A percentile compares a stretch with the other conserved stretches of the same genome.
Conservation (phyloP, 1,140 invertebrate genomes). For the Trichonephila clavata region DNA sequence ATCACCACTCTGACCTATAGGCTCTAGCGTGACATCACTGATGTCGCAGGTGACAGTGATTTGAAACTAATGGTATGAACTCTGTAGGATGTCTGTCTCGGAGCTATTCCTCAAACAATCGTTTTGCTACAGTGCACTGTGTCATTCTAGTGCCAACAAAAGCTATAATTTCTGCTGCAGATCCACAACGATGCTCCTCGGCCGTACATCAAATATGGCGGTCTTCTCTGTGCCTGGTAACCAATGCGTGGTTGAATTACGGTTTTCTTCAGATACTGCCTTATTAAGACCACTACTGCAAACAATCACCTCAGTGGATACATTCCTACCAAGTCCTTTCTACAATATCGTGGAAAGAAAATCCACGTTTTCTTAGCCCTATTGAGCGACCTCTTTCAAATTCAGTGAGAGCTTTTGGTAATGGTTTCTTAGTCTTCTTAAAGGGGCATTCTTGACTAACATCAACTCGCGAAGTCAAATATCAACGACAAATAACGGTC, state of each 20-base stretch:
- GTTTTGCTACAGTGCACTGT: too few relatives aligned
- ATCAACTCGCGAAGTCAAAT: not conserved
- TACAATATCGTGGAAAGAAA: not conserved
- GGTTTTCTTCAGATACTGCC: not conserved
- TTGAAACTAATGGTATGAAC: too few relatives aligned
- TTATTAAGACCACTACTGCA: not conserved
- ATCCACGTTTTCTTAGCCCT: not conserved
- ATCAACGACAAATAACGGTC: not conserved
- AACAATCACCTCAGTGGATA: not conserved
- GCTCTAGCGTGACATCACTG: too few relatives aligned
- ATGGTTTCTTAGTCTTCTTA: not conserved
- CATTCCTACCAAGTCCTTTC: not conserved
- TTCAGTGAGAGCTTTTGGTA: not conserved
- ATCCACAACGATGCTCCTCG: too few relatives aligned
- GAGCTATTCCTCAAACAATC: too few relatives aligned
- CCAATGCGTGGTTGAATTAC: not conserved
- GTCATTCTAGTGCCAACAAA: too few relatives aligned
- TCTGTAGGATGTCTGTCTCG: too few relatives aligned
- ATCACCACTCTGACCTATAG: too few relatives aligned
- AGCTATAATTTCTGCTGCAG: too few relatives aligned
- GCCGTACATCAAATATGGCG: too few relatives aligned
- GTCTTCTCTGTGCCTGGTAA: too few relatives aligned
- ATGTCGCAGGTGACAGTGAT: too few relatives aligned
- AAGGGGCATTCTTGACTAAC: not conserved
- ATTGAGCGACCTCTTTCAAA: not conserved